Base-by-base conservation (phyloP, 1,140 invertebrate species). In the Zaprionus kolodkinae region DNA sequence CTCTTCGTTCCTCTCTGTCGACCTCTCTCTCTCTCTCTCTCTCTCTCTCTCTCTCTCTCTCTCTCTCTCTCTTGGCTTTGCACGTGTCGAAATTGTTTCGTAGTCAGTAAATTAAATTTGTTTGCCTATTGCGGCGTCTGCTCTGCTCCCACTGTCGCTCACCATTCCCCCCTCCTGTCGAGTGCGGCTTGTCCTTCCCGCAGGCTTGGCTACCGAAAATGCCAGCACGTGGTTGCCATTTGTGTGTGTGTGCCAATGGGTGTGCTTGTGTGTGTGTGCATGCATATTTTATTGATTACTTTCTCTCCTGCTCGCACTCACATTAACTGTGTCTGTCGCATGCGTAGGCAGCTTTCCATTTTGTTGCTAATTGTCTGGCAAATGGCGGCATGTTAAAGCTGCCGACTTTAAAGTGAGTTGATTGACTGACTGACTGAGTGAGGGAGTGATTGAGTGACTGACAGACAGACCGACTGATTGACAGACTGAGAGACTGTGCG, bases 31-130 rank as follows among this genome's bases (percentile, higher is more conserved):
- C 56, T 69, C 6, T 45, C 33, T 59, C 15, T 40, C n/a, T 52
- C 40, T 17, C 12, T 0, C n/a, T 56, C 25, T 13, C 21, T 7
- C 17, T 61, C 5, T 43, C 56, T 10, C 27, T 12, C 48, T 30
- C 56, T 69, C 6, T 45, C 33, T 59, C 15, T 40, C n/a, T 52
- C n/a, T 52, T 45, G 35, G 57, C 66, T 60, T 87, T 88, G 77
- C 85, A 88, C 85, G 85, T 88, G 85, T 81, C 85, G 73, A 81
- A 89, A 88, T 85, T 88, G 75, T 88, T 89, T 90, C 84, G 78
- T 78, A 66, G 86, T 72, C 74, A 78, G 85, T 78, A 89, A 88
- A 88, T 88, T 80, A 79, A 88, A 85, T 88, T 88, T 88, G 81
- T 89, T 88, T 89, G 83, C 72, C 72, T 66, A 62, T 50, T 72